Base-by-base conservation (phyloP, 2,888 invertebrate genomes). In the Dicranocentrus wangi region DNA sequence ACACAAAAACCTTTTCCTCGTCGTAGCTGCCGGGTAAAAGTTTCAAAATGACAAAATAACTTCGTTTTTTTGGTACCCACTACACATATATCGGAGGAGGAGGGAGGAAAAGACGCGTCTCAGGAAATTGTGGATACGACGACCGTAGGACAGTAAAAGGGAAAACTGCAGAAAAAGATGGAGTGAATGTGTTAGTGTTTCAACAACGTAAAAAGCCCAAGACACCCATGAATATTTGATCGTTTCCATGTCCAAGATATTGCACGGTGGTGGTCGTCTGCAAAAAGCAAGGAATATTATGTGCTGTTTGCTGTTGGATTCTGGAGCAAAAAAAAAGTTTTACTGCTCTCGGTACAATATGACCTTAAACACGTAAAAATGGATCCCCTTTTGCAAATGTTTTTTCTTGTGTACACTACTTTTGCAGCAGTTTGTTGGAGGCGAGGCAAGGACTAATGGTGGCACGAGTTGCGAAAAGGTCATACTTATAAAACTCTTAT, bases 191-290 rank as follows among this genome's bases (percentile, higher is more conserved):
- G 61, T 28, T 28, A 28, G 27, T 27, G 42, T 65, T 21, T 23
- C 42, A n/a, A 42, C 65, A 43, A 42, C 65, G 32, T 21, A 32
- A 42, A 65, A 58, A 55, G 39, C 58, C 71, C 42, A 71, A 53
- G 76, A 66, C 58, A 25, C 42, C 60, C 39, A 77, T 77, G 69
- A 77, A 77, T 77, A 77, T 77, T 77, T 77, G 55, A 77, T 69
- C 77, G 21, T 17, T 28, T 55, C 55, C 66, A 32, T 51, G 60
- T 65, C 60, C 60, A 60, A 60, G 60, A 65, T 65, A 42, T 65
- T 65, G 42, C 23, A 65, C 13, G 10, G 17, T 58, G 25, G 28
- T 21, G n/a, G 28, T 60, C 27, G 19, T 21, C 23, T 21, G 58
- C 21, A 15, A 15, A 55, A 21, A 25, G 42, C n/a, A 72, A 47